Conservation (phyloP, 1,140 invertebrate genomes). For the Lepidostoma basale region DNA sequence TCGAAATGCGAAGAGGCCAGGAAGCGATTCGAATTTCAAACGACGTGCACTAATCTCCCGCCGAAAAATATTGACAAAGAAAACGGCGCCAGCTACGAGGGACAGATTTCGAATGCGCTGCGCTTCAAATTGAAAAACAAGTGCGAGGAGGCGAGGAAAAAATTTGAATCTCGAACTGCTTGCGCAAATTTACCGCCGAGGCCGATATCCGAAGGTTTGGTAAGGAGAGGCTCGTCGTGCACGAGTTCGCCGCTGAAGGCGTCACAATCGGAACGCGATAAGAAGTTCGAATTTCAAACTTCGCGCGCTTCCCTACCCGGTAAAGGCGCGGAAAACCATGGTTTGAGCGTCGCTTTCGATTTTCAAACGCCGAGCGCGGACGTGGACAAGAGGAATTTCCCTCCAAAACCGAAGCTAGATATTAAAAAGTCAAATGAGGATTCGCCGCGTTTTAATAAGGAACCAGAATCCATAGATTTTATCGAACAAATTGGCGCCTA, state of each 20-base stretch:
- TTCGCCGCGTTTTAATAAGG: neutral
- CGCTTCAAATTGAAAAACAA: conserved; percentile 6
- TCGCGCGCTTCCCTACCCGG: neutral
- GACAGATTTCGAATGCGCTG: conserved; percentile 8
- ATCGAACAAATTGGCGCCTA: neutral
- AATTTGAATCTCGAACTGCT: conserved; percentile 26
- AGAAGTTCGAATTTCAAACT: neutral
- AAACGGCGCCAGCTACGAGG: conserved; percentile 4
- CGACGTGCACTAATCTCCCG: conserved; percentile 34
- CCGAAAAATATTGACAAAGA: conserved; percentile 27
- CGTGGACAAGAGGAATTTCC: conserved; percentile 2
- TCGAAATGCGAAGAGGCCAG: conserved; percentile 11
- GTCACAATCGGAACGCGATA: neutral
- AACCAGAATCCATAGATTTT: neutral
- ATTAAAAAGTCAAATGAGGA: neutral
- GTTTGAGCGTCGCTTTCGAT: neutral
- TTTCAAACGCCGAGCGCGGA: neutral
- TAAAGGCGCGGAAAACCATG: neutral
- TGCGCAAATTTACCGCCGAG: conserved; percentile 16
- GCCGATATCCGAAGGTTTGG: neutral
- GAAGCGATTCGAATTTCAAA: conserved; percentile 31
- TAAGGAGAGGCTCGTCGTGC: neutral
- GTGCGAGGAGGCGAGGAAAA: conserved; percentile 18
- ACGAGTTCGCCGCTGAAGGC: neutral
- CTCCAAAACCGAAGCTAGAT: neutral